phyloP scores from a whole-genome alignment of 2,797 vertebrate genomes.

The Nasua narica region DNA sequence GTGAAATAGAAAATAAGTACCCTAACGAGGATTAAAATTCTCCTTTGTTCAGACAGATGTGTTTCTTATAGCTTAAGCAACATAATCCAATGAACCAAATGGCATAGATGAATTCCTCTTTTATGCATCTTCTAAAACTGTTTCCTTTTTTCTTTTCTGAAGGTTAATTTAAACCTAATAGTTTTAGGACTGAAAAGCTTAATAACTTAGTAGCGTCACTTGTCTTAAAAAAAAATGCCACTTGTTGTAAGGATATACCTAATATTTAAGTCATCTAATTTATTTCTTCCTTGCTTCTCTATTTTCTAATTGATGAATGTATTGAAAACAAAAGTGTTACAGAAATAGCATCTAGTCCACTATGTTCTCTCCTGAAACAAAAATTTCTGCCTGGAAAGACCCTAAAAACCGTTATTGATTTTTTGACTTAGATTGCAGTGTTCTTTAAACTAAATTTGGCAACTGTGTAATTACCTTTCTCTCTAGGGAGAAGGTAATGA shows the following conservation, averaged over 20 bases:
- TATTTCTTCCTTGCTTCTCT: background rate
- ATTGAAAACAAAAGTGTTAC: background rate
- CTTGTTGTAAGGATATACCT: background rate
- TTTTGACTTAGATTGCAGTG: background rate
- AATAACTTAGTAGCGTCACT: background rate
- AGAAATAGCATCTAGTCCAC: background rate
- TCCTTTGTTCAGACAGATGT: background rate
- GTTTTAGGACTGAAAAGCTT: background rate
- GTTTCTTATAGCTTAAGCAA: background rate
- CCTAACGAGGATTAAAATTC: background rate
- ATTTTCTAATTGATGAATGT: background rate
- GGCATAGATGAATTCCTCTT: background rate
- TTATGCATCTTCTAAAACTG: background rate
- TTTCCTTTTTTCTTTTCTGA: background rate
- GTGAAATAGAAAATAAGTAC: background rate
- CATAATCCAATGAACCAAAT: background rate
- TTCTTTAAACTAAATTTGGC: conserved; percentile 33
- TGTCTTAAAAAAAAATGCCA: background rate
- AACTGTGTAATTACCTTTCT: conserved; percentile 29
- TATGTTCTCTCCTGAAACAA: background rate
- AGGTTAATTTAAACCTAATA: background rate
- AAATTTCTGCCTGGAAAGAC: background rate
- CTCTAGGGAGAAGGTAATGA: background rate
- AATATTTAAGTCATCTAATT: background rate
- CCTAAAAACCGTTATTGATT: background rate